Evolutionary conservation across 2,888 invertebrate genomes (phyloP).

Genomic region (Pristionchus arcanus): DNA sequence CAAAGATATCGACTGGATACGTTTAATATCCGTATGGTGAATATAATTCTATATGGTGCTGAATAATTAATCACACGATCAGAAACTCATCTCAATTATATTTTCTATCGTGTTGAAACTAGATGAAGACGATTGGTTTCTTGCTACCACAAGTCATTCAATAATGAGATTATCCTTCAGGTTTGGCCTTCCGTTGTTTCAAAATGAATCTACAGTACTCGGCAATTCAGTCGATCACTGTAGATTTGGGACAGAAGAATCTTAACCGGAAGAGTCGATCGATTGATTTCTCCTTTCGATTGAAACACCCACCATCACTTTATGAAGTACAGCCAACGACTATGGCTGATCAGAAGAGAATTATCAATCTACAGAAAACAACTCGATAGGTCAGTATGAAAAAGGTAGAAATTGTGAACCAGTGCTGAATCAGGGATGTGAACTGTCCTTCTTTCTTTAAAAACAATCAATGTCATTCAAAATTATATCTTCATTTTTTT

Average conservation of each 20-base stretch:
- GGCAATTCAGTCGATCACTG: neutral
- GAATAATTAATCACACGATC: conserved; percentile 61
- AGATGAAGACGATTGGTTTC: neutral
- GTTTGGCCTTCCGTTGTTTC: conserved; percentile 5
- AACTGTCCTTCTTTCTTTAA: too few species aligned
- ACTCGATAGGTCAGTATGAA: too few species aligned
- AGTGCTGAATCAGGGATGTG: too few species aligned
- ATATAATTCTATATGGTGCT: too few species aligned
- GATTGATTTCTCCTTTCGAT: neutral
- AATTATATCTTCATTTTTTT: too few species aligned
- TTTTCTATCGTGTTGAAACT: conserved; percentile 58
- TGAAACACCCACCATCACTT: neutral
- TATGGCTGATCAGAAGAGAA: neutral
- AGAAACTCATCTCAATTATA: conserved; percentile 60
- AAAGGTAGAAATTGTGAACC: too few species aligned
- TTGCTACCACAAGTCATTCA: neutral
- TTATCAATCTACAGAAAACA: conserved; percentile 1
- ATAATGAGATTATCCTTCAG: neutral
- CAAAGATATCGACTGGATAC: neutral
- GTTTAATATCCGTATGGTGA: too few species aligned
- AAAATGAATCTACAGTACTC: conserved; percentile 31
- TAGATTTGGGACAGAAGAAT: neutral
- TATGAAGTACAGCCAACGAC: neutral
- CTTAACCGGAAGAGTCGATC: neutral
- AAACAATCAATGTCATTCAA: too few species aligned